Evolutionary conservation across 2,888 invertebrate genomes (phyloP), one percentile per base, ranked within the genome.

Genomic region (Thyatira batis): DNA sequence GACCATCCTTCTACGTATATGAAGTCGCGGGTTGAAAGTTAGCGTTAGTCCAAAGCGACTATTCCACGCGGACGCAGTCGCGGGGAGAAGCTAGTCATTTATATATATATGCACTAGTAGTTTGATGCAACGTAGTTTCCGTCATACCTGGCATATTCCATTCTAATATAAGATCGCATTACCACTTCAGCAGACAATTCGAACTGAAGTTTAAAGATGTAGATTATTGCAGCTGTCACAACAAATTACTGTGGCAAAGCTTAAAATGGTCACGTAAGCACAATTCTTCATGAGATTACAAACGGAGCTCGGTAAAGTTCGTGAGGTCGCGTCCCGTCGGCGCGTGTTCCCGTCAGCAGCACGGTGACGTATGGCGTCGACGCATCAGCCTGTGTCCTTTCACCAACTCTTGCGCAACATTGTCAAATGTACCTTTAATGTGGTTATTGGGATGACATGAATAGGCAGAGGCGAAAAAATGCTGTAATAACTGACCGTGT

Each of bases 331-430:
- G 51, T 44, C 28, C 57, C 50, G 48, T 49, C 54, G 30, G 58
- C 59, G 51, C 61, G 53, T 71, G 72, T 69, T 59, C 63, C 67
- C 54, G 67, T 65, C 72, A 58, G 45, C 48, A 13, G 17, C 8
- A 17, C n/a, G 39, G 49, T 61, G 69, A 69, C 58, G 57, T 57
- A 66, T 51, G 33, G 66, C 61, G 55, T 55, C 20, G 56, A 59
- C 70, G 67, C 67, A 68, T 59, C 60, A 63, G 56, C 62, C 56
- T 63, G 48, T 59, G 52, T 71, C 69, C 72, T 71, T 70, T 70
- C 70, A 67, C 69, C 64, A 56, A 60, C 46, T 64, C 55, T 65
- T 68, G 51, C 58, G 46, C 57, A 65, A 70, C 51, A 30, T 21
- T 33, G 21, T 21, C 25, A 28, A 28, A 20, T 21, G 23, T 23